Conservation (phyloP, 2,888 invertebrate species). For the Synergus laeviventris region DNA sequence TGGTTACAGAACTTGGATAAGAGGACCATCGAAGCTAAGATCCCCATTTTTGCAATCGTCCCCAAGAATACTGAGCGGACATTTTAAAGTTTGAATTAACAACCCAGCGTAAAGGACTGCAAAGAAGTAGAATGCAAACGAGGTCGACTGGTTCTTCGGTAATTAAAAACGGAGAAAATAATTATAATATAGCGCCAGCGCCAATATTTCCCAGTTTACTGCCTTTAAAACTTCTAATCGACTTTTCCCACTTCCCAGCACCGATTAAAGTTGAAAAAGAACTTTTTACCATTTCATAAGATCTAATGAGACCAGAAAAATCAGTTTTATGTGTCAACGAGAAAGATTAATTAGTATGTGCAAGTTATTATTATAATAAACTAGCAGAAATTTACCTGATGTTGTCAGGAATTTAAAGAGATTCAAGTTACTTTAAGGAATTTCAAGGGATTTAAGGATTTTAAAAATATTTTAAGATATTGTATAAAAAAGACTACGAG, state of each 20-base stretch:
- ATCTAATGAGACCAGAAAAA: not conserved
- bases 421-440: too few species aligned
- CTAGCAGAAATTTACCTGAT: too few species aligned
- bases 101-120: not conserved
- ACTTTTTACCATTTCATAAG: not conserved
- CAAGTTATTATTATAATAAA: too few species aligned
- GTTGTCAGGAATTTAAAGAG: too few species aligned
- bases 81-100: slow-evolving; percentile 11
- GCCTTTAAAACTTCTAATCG: slow-evolving; percentile 20
- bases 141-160: slow-evolving; percentile 15
- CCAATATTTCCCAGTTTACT: not conserved
- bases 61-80: not conserved
- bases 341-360: too few species aligned
- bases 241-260: not conserved
- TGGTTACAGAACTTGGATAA: slow-evolving; percentile 46
- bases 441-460: too few species aligned
- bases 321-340: too few species aligned
- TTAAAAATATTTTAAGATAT: too few species aligned
- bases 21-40: slow-evolving; percentile 40
- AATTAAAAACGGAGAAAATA: slow-evolving; percentile 23
- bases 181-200: not conserved
- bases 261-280: not conserved
- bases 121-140: slow-evolving; percentile 29
- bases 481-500: too few species aligned
- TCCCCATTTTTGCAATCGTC: slow-evolving; percentile 40